Percentiles rank a stretch among this genome's conserved stretches.
phyloP scores from a whole-genome alignment of 2,888 invertebrate species.

The Dioctria rufipes region DNA sequence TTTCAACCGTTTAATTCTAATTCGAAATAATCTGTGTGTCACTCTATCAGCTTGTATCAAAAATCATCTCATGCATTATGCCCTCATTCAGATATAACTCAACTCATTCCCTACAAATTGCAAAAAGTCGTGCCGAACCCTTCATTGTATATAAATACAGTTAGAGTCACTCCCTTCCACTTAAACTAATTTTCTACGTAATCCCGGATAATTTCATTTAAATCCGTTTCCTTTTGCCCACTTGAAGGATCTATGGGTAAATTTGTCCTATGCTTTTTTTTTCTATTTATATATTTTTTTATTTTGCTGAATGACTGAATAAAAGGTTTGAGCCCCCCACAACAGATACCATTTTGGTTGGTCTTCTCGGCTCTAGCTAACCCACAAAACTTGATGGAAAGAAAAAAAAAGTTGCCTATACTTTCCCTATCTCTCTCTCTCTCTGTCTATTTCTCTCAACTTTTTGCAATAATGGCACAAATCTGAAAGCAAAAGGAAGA shows the following conservation, averaged over 20 bases:
- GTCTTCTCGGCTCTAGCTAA: constrained; percentile 44
- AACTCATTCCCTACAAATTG: constrained; percentile 11
- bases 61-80: constrained; percentile 34
- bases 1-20: constrained; percentile 21
- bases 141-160: constrained; percentile 21
- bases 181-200: constrained; percentile 63
- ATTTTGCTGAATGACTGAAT: background rate
- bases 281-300: background rate
- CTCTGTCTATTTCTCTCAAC: background rate
- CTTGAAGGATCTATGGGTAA: constrained; percentile 19
- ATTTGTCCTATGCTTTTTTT: constrained; percentile 6
- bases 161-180: constrained; percentile 43
- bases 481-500: background rate
- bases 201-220: constrained; percentile 65
- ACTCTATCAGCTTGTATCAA: constrained; percentile 12
- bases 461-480: constrained; percentile 36
- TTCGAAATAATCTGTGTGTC: constrained; percentile 9
- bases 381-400: constrained; percentile 39
- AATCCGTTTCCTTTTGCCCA: constrained; percentile 57
- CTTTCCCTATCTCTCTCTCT: background rate
- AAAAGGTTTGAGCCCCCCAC: constrained; percentile 31
- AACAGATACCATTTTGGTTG: constrained; percentile 32
- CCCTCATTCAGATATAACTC: background rate
- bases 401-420: constrained; percentile 12
- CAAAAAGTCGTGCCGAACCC: constrained; percentile 46